Evolutionary conservation across 1,140 invertebrate genomes (phyloP), one percentile per base, ranked within the genome.

Genomic region (Venustaconcha ellipsiformis): DNA sequence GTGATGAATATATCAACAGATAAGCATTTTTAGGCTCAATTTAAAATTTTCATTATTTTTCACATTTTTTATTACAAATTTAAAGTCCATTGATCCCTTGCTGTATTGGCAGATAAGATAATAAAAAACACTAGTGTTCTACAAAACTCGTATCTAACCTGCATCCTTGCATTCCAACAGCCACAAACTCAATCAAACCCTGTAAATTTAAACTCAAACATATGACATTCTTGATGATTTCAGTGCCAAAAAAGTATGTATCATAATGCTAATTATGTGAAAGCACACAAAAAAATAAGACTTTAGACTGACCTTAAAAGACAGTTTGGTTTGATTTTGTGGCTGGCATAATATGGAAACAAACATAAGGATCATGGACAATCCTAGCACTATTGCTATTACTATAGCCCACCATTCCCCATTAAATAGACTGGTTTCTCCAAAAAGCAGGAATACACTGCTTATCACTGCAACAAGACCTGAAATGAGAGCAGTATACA

Each of bases 251-350:
- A 48, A 48, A 48, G 37, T 48, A 62, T n/a, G 59, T 23, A 62
- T 23, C 20, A 62, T n/a, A 62, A 62, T 62, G 59, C 59, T 15
- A 62, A 62, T n/a, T 12, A n/a, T 62, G 18, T 8, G 6, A 62
- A 12, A 62, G 8, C 18, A 60, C 59, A 2, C n/a, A 48, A 48
- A 48, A 8, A 8, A 48, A 48, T 48, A 6, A 48, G n/a, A 70
- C 55, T 26, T 23, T 48, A 67, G 37, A 58, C 63, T 76, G 81
- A 91, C 90, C 84, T 88, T 90, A 81, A 91, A 91, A 18, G 83
- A 70, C 8, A 91, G 74, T 69, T 85, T 71, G n/a, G 76, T 78
- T 66, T 83, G 79, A 20, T 87, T 89, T 55, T 89, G 85, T 55
- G 90, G 90, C 72, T 90, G 84, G 23, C 69, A 72, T 20, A 56